Evolutionary conservation across 2,888 invertebrate species (phyloP), one percentile per base, ranked within the genome.

Genomic region (Nomada ferruginata): DNA sequence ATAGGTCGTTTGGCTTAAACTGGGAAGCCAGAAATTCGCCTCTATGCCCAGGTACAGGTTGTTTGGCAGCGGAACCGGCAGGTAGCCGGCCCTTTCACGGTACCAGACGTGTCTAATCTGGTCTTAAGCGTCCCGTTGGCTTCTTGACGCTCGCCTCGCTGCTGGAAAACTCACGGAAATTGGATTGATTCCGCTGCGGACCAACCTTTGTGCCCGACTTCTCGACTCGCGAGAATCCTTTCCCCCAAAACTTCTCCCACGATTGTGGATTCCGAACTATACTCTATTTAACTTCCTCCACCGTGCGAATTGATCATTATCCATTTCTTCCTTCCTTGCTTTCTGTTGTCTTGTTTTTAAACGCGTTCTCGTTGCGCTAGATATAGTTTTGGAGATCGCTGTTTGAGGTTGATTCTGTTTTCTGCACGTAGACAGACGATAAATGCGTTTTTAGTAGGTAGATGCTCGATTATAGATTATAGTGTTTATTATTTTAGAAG

Each of bases 1-100:
- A 93, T 91, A 29, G 90, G 57, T 76, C 79, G 87, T 81, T 87
- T 86, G 87, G 92, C 90, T 92, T 92, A 91, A 79, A 82, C 79
- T 64, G 11, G 44, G 20, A 63, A 73, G 79, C 69, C 76, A 65
- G 68, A 84, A 82, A 83, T 84, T 85, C 70, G 71, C 72, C 78
- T 84, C 80, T 83, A 81, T 86, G 52, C 53, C 9, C 18, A 26
- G 50, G 66, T 85, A 79, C 89, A 89, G 87, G 89, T 90, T 90
- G 88, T 87, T 89, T 87, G 84, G 80, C 65, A 83, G 83, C 75
- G 72, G 77, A 23, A 87, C 80, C 79, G 69, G 83, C 85, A 83
- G 86, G 83, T 85, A 88, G 68, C 72, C 72, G 20, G 66, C 18
- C 65, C 59, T 74, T 85, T 50, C 69, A 74, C 36, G 42, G 23